Base-by-base conservation (phyloP, 2,113 vertebrate species). In the Pterocles orientalis region DNA sequence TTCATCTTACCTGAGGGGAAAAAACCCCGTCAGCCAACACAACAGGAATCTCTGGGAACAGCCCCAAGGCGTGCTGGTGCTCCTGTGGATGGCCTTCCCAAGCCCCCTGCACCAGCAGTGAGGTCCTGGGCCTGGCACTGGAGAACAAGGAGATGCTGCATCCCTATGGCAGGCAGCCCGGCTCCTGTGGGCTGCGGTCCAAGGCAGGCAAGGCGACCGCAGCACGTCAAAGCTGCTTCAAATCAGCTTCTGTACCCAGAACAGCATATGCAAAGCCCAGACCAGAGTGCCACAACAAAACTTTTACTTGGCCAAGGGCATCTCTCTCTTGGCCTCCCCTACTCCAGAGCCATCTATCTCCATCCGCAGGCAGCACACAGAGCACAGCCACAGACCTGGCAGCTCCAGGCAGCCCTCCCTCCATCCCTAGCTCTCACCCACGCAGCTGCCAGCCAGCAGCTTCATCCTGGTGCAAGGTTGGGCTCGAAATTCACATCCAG, bases 61-160 rank as follows among this genome's bases (percentile, higher is more conserved):
- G 17, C 23, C 41, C 28, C 33, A 20, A 28, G 31, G 10, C 36
- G 54, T 33, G 29, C 15, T 18, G 23, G 9, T 43, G 48, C 29
- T 45, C 76, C 56, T 2, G 0, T 23, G 19, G 60, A 41, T 3
- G 9, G 15, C 13, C 51, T 68, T 77, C 31, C 23, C 34, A 51
- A 53, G n/a, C 34, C 47, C 54, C 47, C 34, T 3, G 1, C 18
- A 5, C 18, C 25, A 58, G n/a, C 8, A 20, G n/a, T 2, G 0
- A 86, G 31, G 41, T 31, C 33, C 47, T n/a, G 33, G 18, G 12
- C 13, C 51, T 12, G 19, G 47, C 39, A 29, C 21, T 4, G 21
- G 50, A 53, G 54, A 39, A 54, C 0, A 1, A 78, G 36, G 9
- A 31, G 50, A 9, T 47, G 12, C 36, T 26, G 29, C 60, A 36